Percentiles rank a stretch among this genome's conserved stretches.
phyloP scores from a whole-genome alignment of 1,140 invertebrate species.

The Protaetia brevitarsis region DNA sequence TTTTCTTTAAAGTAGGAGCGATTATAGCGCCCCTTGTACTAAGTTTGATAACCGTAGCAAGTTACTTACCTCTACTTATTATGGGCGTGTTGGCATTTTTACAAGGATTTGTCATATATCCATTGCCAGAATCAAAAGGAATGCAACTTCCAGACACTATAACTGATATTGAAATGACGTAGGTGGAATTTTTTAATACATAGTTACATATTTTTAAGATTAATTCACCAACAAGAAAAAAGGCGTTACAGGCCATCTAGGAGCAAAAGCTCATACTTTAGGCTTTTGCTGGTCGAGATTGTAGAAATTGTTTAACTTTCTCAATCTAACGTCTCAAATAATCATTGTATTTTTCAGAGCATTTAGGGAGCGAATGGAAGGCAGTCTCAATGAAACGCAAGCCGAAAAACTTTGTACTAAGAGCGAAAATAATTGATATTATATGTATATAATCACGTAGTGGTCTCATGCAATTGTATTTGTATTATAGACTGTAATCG shows the following conservation, averaged over 20 bases:
- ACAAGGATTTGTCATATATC: constrained; percentile 58
- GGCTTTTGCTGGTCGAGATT: too few species aligned
- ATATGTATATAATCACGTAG: neutral
- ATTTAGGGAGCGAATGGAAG: neutral
- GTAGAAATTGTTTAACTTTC: too few species aligned
- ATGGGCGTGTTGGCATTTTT: constrained; percentile 59
- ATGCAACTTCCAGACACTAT: constrained; percentile 70
- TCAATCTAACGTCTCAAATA: too few species aligned
- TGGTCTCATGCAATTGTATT: neutral
- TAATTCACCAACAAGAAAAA: too few species aligned
- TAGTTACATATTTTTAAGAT: neutral
- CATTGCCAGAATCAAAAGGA: constrained; percentile 72
- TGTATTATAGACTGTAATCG: too few species aligned
- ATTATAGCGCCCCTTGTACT: constrained; percentile 65
- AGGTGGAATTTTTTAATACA: neutral
- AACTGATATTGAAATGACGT: constrained; percentile 61
- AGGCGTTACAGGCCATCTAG: too few species aligned
- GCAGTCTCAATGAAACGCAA: neutral
- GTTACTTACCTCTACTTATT: constrained; percentile 60
- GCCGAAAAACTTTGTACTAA: neutral
- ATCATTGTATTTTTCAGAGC: neutral
- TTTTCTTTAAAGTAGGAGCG: constrained; percentile 62
- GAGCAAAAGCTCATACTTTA: too few species aligned
- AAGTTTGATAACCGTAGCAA: constrained; percentile 54
- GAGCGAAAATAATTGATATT: neutral